Base-by-base conservation (phyloP, 2,888 invertebrate species). In the Amorpha juglandis region DNA sequence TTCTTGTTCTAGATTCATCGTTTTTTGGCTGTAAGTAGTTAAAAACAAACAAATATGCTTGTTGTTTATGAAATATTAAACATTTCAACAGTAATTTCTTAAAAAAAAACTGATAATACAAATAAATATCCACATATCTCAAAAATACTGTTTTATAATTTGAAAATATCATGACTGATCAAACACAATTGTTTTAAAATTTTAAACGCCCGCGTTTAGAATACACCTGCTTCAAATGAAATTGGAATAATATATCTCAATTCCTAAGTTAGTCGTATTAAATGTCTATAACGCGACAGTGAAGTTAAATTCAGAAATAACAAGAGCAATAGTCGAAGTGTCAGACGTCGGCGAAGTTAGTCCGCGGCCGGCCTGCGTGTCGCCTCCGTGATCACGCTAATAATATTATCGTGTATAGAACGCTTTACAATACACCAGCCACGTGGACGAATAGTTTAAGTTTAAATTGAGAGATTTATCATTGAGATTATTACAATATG, bases 311-410 rank as follows among this genome's bases (percentile, higher is more conserved):
- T 74, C 76, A 78, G 70, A 78, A 80, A 80, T 81, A 79, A 80
- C 76, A 69, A 71, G 27, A 66, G 65, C 69, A 69, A 74, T 75
- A 78, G 73, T 75, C 74, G 74, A 77, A 77, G 81, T 80, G 71
- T 72, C 83, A 83, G 84, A 80, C 86, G 87, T 84, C 87, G 87
- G 82, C 82, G 74, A 88, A 89, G 81, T 88, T 87, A 77, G 80
- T 74, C 81, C 78, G 78, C 76, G 71, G 75, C 73, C 74, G 79
- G 76, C 79, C 79, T 83, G 78, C 89, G 89, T 90, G 89, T 86
- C 89, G 86, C 78, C 79, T 4, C 75, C 73, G 81, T 90, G 90
- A 90, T 90, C 89, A 89, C 84, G 88, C 90, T 86, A 90, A 90
- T 90, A n/a, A n/a, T n/a, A n/a, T n/a, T n/a, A 88, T 85, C 67